Conservation (phyloP, 2,113 vertebrate genomes). For the Sorex fumeus region DNA sequence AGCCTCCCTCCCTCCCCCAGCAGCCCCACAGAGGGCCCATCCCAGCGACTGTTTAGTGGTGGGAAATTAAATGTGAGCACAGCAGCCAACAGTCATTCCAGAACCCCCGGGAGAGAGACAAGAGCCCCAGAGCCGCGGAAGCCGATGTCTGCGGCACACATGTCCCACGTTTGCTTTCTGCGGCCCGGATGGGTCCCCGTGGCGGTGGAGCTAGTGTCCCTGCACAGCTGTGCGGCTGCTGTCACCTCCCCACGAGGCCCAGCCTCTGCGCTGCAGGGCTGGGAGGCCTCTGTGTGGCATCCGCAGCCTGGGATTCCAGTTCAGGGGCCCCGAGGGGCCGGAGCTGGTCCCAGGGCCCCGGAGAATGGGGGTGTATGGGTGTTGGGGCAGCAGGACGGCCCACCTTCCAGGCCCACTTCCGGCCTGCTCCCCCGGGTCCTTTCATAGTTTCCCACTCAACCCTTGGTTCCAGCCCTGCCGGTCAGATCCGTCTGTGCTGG, state of each 20-base stretch:
- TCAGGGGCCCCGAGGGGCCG: background rate
- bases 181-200: conserved; percentile 36
- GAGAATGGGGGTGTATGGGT: background rate
- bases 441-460: background rate
- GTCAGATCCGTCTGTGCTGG: too few species aligned
- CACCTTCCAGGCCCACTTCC: too few species aligned
- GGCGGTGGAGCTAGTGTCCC: background rate
- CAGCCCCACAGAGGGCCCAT: conserved; percentile 47
- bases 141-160: conserved; percentile 13
- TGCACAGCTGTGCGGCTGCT: background rate
- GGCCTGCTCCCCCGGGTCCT: background rate
- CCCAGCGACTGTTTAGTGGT: conserved; percentile 60
- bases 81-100: conserved; percentile 74
- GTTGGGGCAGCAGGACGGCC: background rate
- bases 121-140: conserved; percentile 58
- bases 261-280: background rate
- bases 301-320: background rate
- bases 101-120: too few species aligned
- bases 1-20: background rate
- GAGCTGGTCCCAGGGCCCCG: background rate
- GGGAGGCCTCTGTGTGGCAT: rapidly evolving
- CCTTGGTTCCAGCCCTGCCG: background rate
- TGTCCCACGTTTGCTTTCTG: background rate
- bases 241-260: background rate
- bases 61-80: conserved; percentile 76